These are phyloP conservation scores for Cryptosula pallasiana DNA, from an alignment of 2,888 invertebrate species.

Conservation along the genomic window DNA sequence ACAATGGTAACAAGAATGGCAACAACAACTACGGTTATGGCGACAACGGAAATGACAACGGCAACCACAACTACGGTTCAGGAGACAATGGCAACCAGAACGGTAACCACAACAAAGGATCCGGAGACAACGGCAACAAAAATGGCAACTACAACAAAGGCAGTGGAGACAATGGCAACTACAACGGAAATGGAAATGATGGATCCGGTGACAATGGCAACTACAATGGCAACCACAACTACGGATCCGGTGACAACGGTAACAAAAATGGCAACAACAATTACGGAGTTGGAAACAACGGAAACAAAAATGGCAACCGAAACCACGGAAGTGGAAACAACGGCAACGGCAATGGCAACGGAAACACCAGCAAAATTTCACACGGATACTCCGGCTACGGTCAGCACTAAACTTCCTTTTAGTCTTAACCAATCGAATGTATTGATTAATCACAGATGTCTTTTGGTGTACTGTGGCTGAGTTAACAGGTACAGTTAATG, in stretches of 20 bases:
- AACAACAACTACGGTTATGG: slow-evolving; percentile 13
- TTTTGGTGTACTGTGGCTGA: no score
- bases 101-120: slow-evolving; percentile 12
- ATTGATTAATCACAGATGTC: no score
- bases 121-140: not conserved
- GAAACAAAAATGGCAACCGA: not conserved
- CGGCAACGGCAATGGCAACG: not conserved
- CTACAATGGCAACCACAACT: not conserved
- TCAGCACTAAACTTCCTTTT: no score
- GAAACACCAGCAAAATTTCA: not conserved
- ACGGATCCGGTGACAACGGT: slow-evolving; percentile 3
- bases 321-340: not conserved
- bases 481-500: no score
- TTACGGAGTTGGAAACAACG: not conserved
- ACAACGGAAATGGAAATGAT: not conserved
- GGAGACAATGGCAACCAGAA: slow-evolving; percentile 3
- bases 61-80: not conserved
- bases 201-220: slow-evolving; percentile 9
- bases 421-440: no score
- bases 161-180: not conserved
- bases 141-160: slow-evolving; percentile 17
- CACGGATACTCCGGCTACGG: not conserved
- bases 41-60: not conserved
- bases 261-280: not conserved
- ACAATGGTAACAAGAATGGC: slow-evolving; percentile 13